These are phyloP conservation scores for Troides oblongomaculatus DNA, from an alignment of 2,888 invertebrate genomes.

Conservation along the genomic window DNA sequence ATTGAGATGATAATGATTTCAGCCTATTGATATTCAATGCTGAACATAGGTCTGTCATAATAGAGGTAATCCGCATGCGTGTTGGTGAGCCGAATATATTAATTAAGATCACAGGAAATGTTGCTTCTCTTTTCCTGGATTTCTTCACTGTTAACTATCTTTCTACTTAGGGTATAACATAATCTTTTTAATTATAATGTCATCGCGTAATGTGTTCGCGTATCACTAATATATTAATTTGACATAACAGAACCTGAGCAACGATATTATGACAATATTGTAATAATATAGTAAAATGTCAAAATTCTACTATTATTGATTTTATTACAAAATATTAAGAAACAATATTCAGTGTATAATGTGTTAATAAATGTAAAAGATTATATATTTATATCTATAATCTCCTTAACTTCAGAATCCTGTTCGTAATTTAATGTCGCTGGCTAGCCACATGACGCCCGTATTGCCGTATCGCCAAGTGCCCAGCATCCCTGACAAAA, in stretches of 20 bases:
- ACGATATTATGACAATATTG: not conserved
- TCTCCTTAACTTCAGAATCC: constrained; percentile 46
- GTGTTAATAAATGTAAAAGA: not conserved
- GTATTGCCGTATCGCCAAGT: constrained; percentile 61
- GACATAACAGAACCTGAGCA: not conserved
- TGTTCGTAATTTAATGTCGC: constrained; percentile 61
- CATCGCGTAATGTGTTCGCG: not conserved
- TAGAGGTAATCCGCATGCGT: not conserved
- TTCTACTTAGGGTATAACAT: not conserved
- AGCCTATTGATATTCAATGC: not conserved
- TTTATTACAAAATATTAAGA: not conserved
- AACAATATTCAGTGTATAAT: not conserved
- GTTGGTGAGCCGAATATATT: not conserved
- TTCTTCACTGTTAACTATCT: too few relatives aligned
- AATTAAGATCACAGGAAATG: not conserved
- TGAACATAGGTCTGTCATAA: not conserved
- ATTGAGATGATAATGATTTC: not conserved
- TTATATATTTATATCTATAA: not conserved
- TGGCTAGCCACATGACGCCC: constrained; percentile 64
- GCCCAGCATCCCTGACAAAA: constrained; percentile 56
- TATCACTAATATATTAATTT: not conserved
- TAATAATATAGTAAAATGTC: not conserved
- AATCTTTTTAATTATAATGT: not conserved
- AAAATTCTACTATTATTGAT: not conserved
- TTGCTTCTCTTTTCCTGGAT: not conserved